Evolutionary conservation across 1,140 invertebrate species (phyloP), one percentile per base, ranked within the genome.

Genomic region (Lethrus apterus): DNA sequence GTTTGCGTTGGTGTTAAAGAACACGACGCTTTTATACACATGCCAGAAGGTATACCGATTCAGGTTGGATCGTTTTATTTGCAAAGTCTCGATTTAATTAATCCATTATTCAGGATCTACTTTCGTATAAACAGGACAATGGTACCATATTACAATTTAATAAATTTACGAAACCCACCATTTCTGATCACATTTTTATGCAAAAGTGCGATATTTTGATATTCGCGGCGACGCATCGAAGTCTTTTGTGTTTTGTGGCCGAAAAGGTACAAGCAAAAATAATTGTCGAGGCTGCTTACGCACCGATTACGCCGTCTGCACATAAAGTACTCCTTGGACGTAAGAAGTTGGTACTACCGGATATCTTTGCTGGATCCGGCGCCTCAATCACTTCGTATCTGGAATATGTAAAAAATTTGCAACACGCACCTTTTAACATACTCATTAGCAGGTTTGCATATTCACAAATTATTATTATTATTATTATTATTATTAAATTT

Each of bases 381-480:
- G 88, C 89, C 66, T 89, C 92, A 13, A 89, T 89, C 0, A 89
- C 92, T 1, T 92, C 89, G 4, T 95, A 90, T 66, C 92, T 94
- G 66, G 92, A 94, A 60, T 93, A 86, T 78, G 67, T 94, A 17
- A 93, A 93, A 19, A 34, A 45, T 45, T 2, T 45, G 0, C 18
- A 45, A 9, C 20, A 34, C 24, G 10, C 30, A 10, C 31, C 31
- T 14, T 10, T 13, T 4, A 35, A 31, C 17, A 15, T 11, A 4
- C 10, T 45, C 17, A 24, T 31, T 35, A 11, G 30, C 15, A 34
- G 44, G 44, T 45, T n/a, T n/a, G n/a, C n/a, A n/a, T n/a, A n/a
- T n/a, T n/a, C n/a, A n/a, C n/a, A 35, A 4, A 4, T 11, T 4
- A 4, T 5, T 4, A 33, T 10, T 4, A 33, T 11, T 10, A 33